Base-by-base conservation (phyloP, 1,140 invertebrate genomes). In the Ptiloglossa arizonensis region DNA sequence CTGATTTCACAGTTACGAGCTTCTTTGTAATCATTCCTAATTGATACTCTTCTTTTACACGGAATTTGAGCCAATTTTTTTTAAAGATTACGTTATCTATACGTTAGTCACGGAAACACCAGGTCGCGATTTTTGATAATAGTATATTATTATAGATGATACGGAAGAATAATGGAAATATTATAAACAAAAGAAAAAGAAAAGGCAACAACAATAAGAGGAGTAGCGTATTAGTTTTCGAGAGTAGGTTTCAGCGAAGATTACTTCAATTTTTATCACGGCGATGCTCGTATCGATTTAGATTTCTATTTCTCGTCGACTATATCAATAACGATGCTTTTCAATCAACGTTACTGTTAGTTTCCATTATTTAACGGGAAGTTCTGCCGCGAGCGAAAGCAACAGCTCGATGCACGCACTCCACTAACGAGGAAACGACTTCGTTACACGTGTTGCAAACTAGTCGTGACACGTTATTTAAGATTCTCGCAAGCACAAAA, bases 1-100 rank as follows among this genome's bases (percentile, higher is more conserved):
- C 11, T 79, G 68, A 63, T 68, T 83, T 78, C 48, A 32, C 52
- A 35, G 69, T 80, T 56, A 66, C 24, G 44, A 81, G 52, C 8
- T 27, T 66, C 59, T 79, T 86, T 87, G 48, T 76, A 84, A 90
- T 89, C 89, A 88, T 91, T 90, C 86, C 89, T 54, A 84, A 86
- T 87, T 80, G 62, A 86, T 88, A 86, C 84, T 86, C 60, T 86
- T 85, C 67, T 87, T 88, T 87, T 86, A 86, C 73, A 81, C 54
- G 35, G 83, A 78, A 77, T 85, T 70, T 72, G 72, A 82, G 46
- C 24, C 52, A 57, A 57, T 76, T 27, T 81, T 59, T 57, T 57
- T 57, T 71, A 69, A 44, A 46, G 35, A 27, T 62, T 22, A 68
- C 71, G 56, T 70, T 77, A 76, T 27, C 5, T 72, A 66, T 81